phyloP scores from a whole-genome alignment of 64 coral and sea anemone genomes.

The Acropora tenuis region DNA sequence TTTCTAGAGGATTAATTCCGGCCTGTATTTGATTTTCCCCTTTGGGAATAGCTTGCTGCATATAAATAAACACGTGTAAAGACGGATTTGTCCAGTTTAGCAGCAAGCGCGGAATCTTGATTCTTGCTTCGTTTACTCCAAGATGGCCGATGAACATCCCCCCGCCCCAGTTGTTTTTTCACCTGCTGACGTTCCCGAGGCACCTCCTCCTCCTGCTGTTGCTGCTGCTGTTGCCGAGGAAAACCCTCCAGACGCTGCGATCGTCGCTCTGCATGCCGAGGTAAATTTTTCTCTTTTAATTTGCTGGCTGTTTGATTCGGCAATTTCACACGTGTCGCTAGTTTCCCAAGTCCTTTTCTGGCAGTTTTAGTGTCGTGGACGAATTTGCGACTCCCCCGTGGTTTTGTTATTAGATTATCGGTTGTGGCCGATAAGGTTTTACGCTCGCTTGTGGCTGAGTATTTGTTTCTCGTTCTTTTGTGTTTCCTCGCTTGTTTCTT shows the following conservation, averaged over 20 bases:
- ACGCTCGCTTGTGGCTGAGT: not conserved
- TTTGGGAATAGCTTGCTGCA: not conserved
- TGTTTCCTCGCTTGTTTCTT: not conserved
- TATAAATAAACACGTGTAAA: constrained; percentile 3
- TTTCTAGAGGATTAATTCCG: not conserved
- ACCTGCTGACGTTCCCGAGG: constrained; percentile 1
- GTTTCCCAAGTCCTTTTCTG: constrained; percentile 3
- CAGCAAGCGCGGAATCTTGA: not conserved
- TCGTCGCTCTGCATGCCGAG: not conserved
- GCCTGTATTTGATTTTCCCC: not conserved
- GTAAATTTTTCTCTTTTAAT: not conserved
- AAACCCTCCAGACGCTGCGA: not conserved
- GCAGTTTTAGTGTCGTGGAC: not conserved
- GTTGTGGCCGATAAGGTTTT: not conserved
- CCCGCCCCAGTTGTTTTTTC: constrained; percentile 3
- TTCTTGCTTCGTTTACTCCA: not conserved
- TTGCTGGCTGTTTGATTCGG: not conserved
- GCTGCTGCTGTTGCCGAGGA: not conserved
- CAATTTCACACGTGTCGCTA: not conserved
- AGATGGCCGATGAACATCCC: not conserved
- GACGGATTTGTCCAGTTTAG: not conserved
- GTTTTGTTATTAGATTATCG: not conserved
- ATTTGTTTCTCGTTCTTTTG: not conserved
- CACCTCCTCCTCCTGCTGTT: not conserved
- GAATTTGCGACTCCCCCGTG: no score